Evolutionary conservation across 2,888 invertebrate genomes (phyloP).

Genomic region (Tortricodes alternella): DNA sequence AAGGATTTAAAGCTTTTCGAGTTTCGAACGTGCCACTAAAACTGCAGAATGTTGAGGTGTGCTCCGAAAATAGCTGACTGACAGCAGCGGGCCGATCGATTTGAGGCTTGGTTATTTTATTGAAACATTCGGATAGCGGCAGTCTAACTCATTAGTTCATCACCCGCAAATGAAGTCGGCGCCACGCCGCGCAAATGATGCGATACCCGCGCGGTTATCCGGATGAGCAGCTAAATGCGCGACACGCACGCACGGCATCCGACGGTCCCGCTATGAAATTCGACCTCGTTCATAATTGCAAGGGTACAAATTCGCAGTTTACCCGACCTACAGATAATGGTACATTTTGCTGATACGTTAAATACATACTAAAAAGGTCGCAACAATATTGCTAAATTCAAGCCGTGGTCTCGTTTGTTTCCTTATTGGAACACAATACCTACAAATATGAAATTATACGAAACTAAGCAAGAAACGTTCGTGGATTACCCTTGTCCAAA

Average conservation of each 20-base stretch:
- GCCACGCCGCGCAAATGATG: conserved; percentile 55
- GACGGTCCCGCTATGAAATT: conserved; percentile 40
- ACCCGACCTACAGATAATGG: conserved; percentile 15
- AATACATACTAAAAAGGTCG: conserved; percentile 19
- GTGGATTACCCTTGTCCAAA: too few species aligned
- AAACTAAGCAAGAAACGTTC: too few species aligned
- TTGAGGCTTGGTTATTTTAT: conserved; percentile 42
- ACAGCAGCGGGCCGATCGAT: conserved; percentile 31
- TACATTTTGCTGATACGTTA: conserved; percentile 26
- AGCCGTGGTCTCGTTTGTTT: background rate
- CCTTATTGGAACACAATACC: background rate
- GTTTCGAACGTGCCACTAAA: conserved; percentile 4
- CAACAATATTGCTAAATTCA: background rate
- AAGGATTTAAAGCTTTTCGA: conserved; percentile 1
- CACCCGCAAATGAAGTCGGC: conserved; percentile 57
- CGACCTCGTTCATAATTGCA: conserved; percentile 43
- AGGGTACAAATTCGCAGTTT: conserved; percentile 31
- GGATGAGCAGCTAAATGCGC: conserved; percentile 39
- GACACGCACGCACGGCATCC: conserved; percentile 39
- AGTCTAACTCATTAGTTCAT: conserved; percentile 53
- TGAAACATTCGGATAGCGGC: conserved; percentile 50
- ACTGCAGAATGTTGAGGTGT: conserved; percentile 4
- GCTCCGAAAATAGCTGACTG: conserved; percentile 31
- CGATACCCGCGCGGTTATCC: conserved; percentile 45
- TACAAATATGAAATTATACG: too few species aligned